Evolutionary conservation across 2,113 vertebrate genomes (phyloP), one percentile per base, ranked within the genome.

Genomic region (Hepsetus odoe): DNA sequence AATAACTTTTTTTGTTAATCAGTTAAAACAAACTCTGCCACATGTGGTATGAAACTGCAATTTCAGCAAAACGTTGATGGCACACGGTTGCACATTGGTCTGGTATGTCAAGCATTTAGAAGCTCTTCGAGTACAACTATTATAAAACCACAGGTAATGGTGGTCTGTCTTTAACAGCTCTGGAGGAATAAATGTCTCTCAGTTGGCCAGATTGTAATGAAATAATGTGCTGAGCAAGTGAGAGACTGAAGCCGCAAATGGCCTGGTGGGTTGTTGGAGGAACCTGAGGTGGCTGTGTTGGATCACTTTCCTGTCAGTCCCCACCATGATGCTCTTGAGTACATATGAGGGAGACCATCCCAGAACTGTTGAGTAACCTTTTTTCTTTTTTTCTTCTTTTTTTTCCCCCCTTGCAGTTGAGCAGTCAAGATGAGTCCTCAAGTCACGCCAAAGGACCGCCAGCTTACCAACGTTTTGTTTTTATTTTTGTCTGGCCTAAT

Each of bases 361-460:
- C n/a, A n/a, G n/a, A 58, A 28, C 11, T 1, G 56, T 12, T 4
- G 30, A n/a, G 7, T 81, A 22, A 68, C 9, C 0, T 40, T 24
- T 65, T 13, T 24, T 56, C 66, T 79, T 13, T 22, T 77, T 80
- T 77, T 28, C n/a, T 22, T 24, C 49, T 66, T 30, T 22, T 77
- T 80, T 77, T 28, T 24, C 18, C 20, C 49, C 55, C 22, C 53
- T 71, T 77, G 16, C 74, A 94, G 93, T 94, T 44, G 93, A 94
- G 74, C 93, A 94, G 89, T 94, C 93, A 85, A 93, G 93, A 94
- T 94, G 91, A 94, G 88, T 77, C 72, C 35, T 77, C 22, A 49
- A 18, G 72, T 84, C 83, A 2, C 20, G 68, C 78, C 40, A 72
- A 84, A 40, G 82, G 26, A 35, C 58, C 61, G 20, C 35, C 59